phyloP scores from a whole-genome alignment of 2,888 invertebrate species.

The Auanema freiburgensis region DNA sequence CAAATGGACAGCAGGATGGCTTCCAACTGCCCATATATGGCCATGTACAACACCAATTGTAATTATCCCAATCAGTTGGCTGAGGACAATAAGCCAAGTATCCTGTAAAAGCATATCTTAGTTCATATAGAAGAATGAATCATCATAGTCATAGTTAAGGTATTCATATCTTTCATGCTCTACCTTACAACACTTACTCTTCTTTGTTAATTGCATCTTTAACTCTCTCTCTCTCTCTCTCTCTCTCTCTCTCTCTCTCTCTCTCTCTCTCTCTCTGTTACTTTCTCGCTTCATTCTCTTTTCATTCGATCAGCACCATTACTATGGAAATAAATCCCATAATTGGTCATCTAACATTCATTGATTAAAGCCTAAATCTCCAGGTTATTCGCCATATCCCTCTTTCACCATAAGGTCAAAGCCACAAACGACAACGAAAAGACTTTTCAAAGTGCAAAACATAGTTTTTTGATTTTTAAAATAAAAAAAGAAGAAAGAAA shows the following conservation, averaged over 20 bases:
- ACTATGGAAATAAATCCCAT: no score
- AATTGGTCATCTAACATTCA: no score
- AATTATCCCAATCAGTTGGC: constrained; percentile 65
- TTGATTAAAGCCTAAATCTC: no score
- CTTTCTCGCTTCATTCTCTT: no score
- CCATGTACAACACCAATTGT: constrained; percentile 62
- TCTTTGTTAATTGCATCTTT: neutral
- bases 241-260: neutral
- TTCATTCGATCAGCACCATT: no score
- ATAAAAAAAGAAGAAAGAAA: constrained; percentile 3
- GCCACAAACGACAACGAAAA: no score
- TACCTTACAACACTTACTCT: neutral
- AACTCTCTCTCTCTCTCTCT: neutral
- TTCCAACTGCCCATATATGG: constrained; percentile 64
- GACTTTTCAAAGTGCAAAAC: no score
- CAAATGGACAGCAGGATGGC: constrained; percentile 64
- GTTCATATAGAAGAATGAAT: no score
- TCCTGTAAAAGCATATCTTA: constrained; percentile 33
- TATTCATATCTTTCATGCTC: neutral
- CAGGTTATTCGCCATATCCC: no score
- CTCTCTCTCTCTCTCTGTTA: neutral
- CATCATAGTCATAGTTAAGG: neutral
- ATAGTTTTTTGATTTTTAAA: neutral
- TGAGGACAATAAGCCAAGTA: constrained; percentile 64
- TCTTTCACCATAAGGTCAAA: no score